Evolutionary conservation across 2,113 vertebrate species (phyloP).

Genomic region (Chaetodon trifascialis): DNA sequence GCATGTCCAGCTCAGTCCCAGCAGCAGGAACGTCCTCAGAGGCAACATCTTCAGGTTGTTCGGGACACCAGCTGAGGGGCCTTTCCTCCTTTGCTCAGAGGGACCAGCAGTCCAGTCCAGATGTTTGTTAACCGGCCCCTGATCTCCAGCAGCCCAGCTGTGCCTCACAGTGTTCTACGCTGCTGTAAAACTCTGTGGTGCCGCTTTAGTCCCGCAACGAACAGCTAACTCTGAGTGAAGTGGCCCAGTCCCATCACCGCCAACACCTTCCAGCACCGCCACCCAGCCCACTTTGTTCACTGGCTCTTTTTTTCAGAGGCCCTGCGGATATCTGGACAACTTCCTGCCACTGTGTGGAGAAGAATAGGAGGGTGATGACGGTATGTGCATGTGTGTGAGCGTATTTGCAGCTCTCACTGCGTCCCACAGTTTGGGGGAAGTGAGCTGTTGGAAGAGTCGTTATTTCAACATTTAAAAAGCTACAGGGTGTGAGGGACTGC

Average conservation of each 20-base stretch:
- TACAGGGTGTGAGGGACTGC: constrained; percentile 3
- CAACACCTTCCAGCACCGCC: constrained; percentile 44
- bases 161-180: not conserved
- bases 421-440: constrained; percentile 4
- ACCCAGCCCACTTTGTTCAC: constrained; percentile 62
- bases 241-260: constrained; percentile 45
- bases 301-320: constrained; percentile 73
- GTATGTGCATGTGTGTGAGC: constrained; percentile 39
- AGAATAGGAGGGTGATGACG: constrained; percentile 79
- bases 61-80: not conserved
- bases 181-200: not conserved
- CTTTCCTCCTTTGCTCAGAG: not conserved
- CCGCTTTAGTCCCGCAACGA: constrained; percentile 21
- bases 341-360: constrained; percentile 88
- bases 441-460: constrained; percentile 28
- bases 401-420: constrained; percentile 31
- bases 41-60: constrained; percentile 51
- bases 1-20: constrained; percentile 73
- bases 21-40: constrained; percentile 67
- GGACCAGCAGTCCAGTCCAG: constrained; percentile 25
- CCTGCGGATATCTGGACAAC: constrained; percentile 85
- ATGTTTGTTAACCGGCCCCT: constrained; percentile 15
- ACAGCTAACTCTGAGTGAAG: constrained; percentile 42
- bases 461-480: constrained; percentile 17
- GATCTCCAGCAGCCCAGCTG: not conserved